phyloP scores from a whole-genome alignment of 1,140 invertebrate species.

The Zelostemma sp. region DNA sequence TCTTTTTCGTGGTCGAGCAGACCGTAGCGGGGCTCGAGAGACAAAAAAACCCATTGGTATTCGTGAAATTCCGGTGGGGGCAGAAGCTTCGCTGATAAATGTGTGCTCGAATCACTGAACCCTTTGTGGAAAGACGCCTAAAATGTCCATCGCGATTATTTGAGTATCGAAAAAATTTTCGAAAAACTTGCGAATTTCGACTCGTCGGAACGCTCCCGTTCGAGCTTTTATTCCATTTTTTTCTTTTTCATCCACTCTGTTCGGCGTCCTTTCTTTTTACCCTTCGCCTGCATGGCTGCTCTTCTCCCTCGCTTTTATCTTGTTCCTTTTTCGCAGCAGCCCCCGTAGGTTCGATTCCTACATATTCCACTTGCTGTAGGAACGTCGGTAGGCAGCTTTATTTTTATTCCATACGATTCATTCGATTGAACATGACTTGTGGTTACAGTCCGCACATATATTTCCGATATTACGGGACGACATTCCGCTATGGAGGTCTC shows the following conservation, averaged over 20 bases:
- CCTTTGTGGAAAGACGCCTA: slow-evolving; percentile 1
- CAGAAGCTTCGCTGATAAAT: slow-evolving; percentile 21
- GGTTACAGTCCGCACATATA: slow-evolving; percentile 61
- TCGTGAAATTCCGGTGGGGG: slow-evolving; percentile 20
- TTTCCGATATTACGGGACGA: slow-evolving; percentile 64
- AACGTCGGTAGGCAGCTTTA: slow-evolving; percentile 51
- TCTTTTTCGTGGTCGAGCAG: slow-evolving; percentile 38
- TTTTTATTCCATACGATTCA: slow-evolving; percentile 65
- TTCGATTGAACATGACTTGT: slow-evolving; percentile 67
- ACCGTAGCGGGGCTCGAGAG: slow-evolving; percentile 26
- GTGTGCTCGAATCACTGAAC: slow-evolving; percentile 11
- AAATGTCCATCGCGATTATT: not conserved
- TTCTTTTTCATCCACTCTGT: not conserved
- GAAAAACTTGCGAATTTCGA: no score
- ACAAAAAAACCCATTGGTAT: slow-evolving; percentile 27
- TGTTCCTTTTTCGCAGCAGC: slow-evolving; percentile 14
- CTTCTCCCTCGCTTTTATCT: slow-evolving; percentile 12
- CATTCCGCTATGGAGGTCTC: slow-evolving; percentile 51
- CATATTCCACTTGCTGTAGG: slow-evolving; percentile 15
- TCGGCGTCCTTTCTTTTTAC: slow-evolving; percentile 13
- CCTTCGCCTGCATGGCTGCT: slow-evolving; percentile 13
- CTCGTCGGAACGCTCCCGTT: not conserved
- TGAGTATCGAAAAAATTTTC: no score
- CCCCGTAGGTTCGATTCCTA: slow-evolving; percentile 32
- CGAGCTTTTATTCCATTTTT: slow-evolving; percentile 14